Percentiles rank a stretch among this genome's conserved stretches.
Conservation (phyloP, 2,888 invertebrate species). For the Phengaris alcon region DNA sequence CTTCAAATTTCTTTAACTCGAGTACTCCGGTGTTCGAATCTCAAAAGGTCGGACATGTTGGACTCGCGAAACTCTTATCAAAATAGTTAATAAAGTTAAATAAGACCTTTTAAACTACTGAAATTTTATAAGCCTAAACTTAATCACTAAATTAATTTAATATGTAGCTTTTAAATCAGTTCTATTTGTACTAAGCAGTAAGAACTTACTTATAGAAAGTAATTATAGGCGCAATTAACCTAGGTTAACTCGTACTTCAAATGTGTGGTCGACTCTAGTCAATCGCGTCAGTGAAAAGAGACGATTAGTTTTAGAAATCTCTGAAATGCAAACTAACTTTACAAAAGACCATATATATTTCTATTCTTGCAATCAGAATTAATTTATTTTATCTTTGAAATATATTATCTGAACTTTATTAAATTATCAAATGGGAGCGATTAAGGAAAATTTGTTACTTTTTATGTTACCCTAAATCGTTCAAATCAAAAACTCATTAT, state of each 20-base stretch:
- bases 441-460: no score
- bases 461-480: no score
- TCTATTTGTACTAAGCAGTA: background rate
- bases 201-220: background rate
- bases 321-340: background rate
- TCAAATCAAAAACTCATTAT: no score
- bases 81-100: no score
- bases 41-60: background rate
- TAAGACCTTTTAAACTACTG: no score
- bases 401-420: background rate
- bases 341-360: background rate
- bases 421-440: no score
- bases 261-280: background rate
- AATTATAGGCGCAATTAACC: slow-evolving; percentile 14
- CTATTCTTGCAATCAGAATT: background rate
- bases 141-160: no score
- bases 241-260: background rate
- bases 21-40: background rate
- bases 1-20: background rate
- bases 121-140: no score
- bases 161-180: background rate
- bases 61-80: background rate
- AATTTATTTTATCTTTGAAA: background rate
- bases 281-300: slow-evolving; percentile 2
- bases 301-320: slow-evolving; percentile 1